Percentiles rank a stretch among this genome's conserved stretches.
Conservation (phyloP, 2,113 vertebrate species). For the Coryphaenoides rupestris region DNA sequence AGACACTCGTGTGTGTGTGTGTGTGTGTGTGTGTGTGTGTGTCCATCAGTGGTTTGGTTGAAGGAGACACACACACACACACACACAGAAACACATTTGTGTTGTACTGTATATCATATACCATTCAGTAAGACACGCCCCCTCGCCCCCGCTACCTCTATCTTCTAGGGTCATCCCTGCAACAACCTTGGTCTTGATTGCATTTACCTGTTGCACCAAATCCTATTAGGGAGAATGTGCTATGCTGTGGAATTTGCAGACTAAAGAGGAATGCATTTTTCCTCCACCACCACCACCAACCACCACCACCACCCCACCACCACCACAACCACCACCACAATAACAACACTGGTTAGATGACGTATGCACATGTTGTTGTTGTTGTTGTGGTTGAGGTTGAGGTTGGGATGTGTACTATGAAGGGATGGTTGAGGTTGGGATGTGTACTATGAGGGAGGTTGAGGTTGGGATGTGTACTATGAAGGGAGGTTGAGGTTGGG, state of each 20-base stretch:
- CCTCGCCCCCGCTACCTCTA: not conserved
- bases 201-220: constrained; percentile 55
- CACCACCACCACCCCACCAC: too few relatives aligned
- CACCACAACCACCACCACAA: too few relatives aligned
- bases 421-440: too few relatives aligned
- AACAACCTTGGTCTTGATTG: constrained; percentile 51
- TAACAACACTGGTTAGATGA: constrained; percentile 13
- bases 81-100: not conserved
- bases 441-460: too few relatives aligned
- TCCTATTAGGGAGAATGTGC: constrained; percentile 45
- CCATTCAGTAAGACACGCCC: not conserved
- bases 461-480: too few relatives aligned
- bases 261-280: constrained; percentile 30
- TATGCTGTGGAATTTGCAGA: constrained; percentile 34
- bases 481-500: too few relatives aligned
- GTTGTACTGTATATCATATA: not conserved
- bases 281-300: too few relatives aligned
- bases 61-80: not conserved
- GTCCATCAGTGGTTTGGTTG: not conserved
- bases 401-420: too few relatives aligned
- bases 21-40: too few relatives aligned
- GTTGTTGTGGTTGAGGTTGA: too few relatives aligned
- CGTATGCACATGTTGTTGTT: constrained; percentile 2
- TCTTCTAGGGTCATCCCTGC: constrained; percentile 3
- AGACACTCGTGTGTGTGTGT: too few relatives aligned